These are phyloP conservation scores for Zeus faber DNA, from an alignment of 2,113 vertebrate species.

Conservation along the genomic window DNA sequence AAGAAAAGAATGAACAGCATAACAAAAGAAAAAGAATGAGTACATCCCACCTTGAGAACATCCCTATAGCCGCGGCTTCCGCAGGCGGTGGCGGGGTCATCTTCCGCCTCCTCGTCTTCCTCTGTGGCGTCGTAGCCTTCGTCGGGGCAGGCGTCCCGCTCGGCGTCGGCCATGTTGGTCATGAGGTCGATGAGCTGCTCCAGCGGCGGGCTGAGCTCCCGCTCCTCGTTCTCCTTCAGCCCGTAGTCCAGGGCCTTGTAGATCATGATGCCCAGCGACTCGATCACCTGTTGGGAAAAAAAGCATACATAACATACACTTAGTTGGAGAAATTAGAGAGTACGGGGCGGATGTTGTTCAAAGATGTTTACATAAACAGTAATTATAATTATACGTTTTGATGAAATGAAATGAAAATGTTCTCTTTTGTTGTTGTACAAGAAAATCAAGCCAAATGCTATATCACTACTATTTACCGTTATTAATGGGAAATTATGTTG, in stretches of 20 bases:
- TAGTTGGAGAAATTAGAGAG: too few species aligned
- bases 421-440: too few species aligned
- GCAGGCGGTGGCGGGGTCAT: conserved; percentile 61
- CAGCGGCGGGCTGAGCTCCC: conserved; percentile 91
- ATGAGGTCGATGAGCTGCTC: conserved; percentile 95
- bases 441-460: too few species aligned
- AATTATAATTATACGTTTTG: too few species aligned
- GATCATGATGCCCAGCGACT: conserved; percentile 95
- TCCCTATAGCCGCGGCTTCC: conserved; percentile 82
- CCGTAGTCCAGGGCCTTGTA: conserved; percentile 98
- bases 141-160: conserved; percentile 80
- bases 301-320: too few species aligned
- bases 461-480: too few species aligned
- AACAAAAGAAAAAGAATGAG: too few species aligned
- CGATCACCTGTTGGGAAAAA: conserved; percentile 94
- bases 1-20: not conserved
- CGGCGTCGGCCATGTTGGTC: conserved; percentile 85
- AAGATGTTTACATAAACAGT: too few species aligned
- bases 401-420: not conserved
- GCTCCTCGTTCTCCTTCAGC: conserved; percentile 93
- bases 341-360: too few species aligned
- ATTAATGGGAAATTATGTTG: too few species aligned
- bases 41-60: conserved; percentile 85
- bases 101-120: conserved; percentile 81
- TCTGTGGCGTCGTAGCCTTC: conserved; percentile 94